phyloP scores from a whole-genome alignment of 2,888 invertebrate genomes.

The Rhabditoides inermis region DNA sequence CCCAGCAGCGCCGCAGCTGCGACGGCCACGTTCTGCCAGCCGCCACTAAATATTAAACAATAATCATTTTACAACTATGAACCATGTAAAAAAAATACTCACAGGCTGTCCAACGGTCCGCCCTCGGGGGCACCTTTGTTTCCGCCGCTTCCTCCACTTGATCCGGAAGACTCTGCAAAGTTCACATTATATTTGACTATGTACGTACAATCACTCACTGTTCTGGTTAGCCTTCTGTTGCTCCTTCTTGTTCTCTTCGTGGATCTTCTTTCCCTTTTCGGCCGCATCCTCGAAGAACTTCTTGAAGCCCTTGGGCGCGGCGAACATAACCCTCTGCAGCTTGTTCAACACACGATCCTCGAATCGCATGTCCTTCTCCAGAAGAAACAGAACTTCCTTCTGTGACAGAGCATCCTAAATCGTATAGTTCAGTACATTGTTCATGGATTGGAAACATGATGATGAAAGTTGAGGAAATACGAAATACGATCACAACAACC shows the following conservation, averaged over 20 bases:
- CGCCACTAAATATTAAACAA: conserved; percentile 3
- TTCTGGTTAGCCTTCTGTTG: background rate
- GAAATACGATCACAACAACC: background rate
- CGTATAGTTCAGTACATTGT: background rate
- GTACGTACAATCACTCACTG: background rate
- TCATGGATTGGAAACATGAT: background rate
- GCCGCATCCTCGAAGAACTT: conserved; percentile 24
- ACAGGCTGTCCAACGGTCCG: too few species aligned
- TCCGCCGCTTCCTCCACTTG: too few species aligned
- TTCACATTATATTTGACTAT: background rate
- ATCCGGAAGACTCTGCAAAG: too few species aligned
- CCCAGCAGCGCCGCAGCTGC: conserved; percentile 29
- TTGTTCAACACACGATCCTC: conserved; percentile 26
- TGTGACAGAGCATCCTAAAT: conserved; percentile 13
- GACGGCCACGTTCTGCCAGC: conserved; percentile 40
- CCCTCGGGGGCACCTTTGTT: background rate
- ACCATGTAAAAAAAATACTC: background rate
- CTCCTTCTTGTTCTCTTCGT: conserved; percentile 2
- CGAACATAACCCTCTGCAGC: conserved; percentile 4
- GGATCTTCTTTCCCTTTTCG: conserved; percentile 1
- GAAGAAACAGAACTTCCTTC: conserved; percentile 20
- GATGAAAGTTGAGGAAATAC: conserved; percentile 4
- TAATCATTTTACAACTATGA: background rate
- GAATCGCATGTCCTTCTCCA: conserved; percentile 25
- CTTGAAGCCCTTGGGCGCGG: conserved; percentile 18